These are phyloP conservation scores for Drosophila ambigua DNA, from an alignment of 1,140 invertebrate genomes.

Conservation along the genomic window DNA sequence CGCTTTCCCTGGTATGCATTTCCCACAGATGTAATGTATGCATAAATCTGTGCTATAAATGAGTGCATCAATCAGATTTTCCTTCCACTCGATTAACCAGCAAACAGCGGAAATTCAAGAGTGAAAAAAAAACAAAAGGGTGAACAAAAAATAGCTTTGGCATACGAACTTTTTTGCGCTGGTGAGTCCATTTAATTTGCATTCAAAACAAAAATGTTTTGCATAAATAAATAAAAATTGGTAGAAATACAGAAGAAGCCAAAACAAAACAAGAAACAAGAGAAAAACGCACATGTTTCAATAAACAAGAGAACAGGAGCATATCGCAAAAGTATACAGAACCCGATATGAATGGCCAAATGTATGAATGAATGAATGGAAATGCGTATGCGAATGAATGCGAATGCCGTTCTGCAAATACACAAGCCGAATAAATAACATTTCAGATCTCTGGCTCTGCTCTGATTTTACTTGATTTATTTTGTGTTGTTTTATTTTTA, in stretches of 20 bases:
- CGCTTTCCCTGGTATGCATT: too few species aligned
- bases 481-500: slow-evolving; percentile 12
- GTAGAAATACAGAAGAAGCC: slow-evolving; percentile 18
- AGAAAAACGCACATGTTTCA: slow-evolving; percentile 48
- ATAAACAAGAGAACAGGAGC: slow-evolving; percentile 48
- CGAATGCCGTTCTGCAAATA: slow-evolving; percentile 32
- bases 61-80: slow-evolving; percentile 17
- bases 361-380: slow-evolving; percentile 65
- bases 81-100: slow-evolving; percentile 40
- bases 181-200: slow-evolving; percentile 29
- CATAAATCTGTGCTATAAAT: not conserved
- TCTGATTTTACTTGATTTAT: slow-evolving; percentile 48
- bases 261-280: slow-evolving; percentile 12
- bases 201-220: slow-evolving; percentile 50
- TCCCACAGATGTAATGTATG: too few species aligned
- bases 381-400: slow-evolving; percentile 20
- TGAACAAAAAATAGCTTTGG: too few species aligned
- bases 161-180: slow-evolving; percentile 40
- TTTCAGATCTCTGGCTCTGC: not conserved
- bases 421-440: slow-evolving; percentile 18
- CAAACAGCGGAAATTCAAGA: not conserved
- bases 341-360: slow-evolving; percentile 66
- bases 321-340: slow-evolving; percentile 32
- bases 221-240: slow-evolving; percentile 66
- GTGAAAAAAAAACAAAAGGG: not conserved